Base-by-base conservation (phyloP, 2,113 vertebrate genomes). In the Centropus unirufus region DNA sequence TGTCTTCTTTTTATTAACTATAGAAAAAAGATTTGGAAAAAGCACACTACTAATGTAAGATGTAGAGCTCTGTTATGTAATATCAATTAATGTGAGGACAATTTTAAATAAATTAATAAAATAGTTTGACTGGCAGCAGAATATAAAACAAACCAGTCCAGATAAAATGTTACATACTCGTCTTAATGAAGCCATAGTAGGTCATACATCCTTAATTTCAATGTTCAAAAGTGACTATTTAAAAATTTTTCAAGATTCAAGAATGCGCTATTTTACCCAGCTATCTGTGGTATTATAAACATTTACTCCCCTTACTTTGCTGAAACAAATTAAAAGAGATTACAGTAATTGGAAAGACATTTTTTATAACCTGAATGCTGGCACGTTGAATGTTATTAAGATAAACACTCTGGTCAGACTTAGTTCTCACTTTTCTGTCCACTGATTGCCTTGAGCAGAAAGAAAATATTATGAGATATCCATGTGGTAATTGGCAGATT, bases 251-350 rank as follows among this genome's bases (percentile, higher is more conserved):
- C 16, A 89, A 32, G 36, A 67, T 51, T 14, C 23, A 34, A 24
- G n/a, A 88, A 61, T 2, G 2, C 4, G 14, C 6, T 40, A 20
- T 32, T 52, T 14, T 26, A 76, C 32, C 6, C 0, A 0, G 18
- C 46, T 11, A 40, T 46, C 49, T 70, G 82, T 1, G 8, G 34
- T 39, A 63, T 47, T 39, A 40, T 19, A 80, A 91, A 40, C 51
- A 39, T 83, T 72, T 86, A 78, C 39, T 51, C 32, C 52, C 74
- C 40, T 89, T 1, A 0, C 40, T 93, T 88, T 70, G 29, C 30
- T 89, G 81, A 90, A 89, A 79, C 34, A 76, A 95, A 68, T 85
- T 83, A 85, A 64, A 75, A 78, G 42, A 89, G 64, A 88, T 94
- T 88, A 86, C 47, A 69, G 36, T 72, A 86, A 93, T 61, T 95